These are phyloP conservation scores for Xyrauchen texanus DNA, from an alignment of 2,113 vertebrate genomes.

Conservation along the genomic window DNA sequence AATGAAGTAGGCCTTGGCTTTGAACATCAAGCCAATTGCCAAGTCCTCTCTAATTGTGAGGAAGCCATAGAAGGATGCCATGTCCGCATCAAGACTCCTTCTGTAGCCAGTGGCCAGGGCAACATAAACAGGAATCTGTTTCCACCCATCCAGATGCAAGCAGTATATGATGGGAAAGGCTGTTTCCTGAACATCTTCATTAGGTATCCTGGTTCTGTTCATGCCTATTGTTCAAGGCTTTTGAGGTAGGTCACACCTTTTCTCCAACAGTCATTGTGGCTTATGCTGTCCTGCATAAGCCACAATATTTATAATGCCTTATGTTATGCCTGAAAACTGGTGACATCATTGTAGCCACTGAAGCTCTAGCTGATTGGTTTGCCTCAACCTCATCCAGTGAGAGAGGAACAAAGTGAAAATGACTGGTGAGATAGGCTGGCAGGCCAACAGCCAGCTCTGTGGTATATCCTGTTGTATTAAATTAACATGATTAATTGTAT, in stretches of 20 bases:
- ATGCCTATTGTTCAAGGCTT: constrained; percentile 5
- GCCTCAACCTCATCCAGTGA: neutral
- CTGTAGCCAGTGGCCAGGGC: too few species aligned
- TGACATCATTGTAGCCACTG: neutral
- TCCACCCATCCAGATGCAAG: too few species aligned
- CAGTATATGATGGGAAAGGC: too few species aligned
- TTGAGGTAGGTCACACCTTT: constrained; percentile 1
- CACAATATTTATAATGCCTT: too few species aligned
- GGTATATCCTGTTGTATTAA: neutral
- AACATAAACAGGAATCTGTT: too few species aligned
- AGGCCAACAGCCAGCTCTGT: neutral
- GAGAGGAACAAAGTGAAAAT: neutral
- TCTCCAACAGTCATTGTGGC: neutral
- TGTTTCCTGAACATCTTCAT: too few species aligned
- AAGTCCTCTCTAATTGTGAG: too few species aligned
- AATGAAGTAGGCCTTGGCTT: too few species aligned
- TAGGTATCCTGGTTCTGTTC: too few species aligned
- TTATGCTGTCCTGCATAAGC: constrained; percentile 5
- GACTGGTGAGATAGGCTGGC: neutral
- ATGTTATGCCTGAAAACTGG: constrained; percentile 18
- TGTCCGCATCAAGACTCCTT: too few species aligned
- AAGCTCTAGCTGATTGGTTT: neutral
- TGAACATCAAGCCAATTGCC: too few species aligned
- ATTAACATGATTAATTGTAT: neutral
- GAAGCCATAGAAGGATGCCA: too few species aligned